Conservation (phyloP, 2,113 vertebrate species). For the Meriones unguiculatus region DNA sequence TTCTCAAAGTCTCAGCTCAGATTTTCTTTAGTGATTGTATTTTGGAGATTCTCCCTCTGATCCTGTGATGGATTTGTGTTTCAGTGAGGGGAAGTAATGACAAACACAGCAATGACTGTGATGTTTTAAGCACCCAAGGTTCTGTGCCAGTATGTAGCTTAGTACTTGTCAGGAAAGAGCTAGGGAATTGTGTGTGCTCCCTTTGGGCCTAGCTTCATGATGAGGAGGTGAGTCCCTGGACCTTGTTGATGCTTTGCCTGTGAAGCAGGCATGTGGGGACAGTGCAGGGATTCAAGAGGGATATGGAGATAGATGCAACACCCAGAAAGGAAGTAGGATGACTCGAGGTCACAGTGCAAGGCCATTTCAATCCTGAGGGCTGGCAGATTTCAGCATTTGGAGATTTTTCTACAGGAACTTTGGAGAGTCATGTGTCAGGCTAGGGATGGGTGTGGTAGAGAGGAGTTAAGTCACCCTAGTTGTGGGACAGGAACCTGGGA, state of each 20-base stretch:
- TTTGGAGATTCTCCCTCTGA: not conserved
- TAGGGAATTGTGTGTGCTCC: not conserved
- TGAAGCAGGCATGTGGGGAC: too few species aligned
- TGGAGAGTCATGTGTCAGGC: fast-evolving
- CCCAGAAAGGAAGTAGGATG: not conserved
- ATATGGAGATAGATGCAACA: too few species aligned
- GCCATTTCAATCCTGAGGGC: not conserved
- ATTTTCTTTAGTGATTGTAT: not conserved
- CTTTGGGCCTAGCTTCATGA: not conserved
- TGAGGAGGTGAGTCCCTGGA: not conserved
- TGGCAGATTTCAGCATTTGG: not conserved
- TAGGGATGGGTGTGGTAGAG: not conserved
- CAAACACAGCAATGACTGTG: fast-evolving
- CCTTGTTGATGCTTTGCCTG: not conserved
- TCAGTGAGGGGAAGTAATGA: not conserved
- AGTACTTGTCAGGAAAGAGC: not conserved
- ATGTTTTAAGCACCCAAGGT: not conserved
- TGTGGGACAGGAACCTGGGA: not conserved
- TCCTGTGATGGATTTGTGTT: not conserved
- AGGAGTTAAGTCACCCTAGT: too few species aligned
- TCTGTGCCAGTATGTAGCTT: not conserved
- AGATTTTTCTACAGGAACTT: not conserved
- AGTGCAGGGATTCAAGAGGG: not conserved
- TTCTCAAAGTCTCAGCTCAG: not conserved
- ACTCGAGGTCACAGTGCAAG: not conserved